Evolutionary conservation across 2,888 invertebrate species (phyloP).

Genomic region (Athalia circularis): DNA sequence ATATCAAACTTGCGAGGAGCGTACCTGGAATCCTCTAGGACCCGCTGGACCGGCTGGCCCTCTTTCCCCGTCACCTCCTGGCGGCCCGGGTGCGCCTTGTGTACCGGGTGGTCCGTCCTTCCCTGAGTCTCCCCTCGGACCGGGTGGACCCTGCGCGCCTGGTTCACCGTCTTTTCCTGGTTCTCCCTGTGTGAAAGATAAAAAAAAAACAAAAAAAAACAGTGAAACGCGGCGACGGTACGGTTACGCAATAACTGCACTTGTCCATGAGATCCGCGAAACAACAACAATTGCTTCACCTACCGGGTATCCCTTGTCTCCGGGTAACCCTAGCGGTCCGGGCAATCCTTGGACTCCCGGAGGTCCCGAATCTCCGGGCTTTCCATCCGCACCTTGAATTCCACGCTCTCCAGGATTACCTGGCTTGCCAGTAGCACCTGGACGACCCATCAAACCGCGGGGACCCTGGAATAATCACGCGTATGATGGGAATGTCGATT

Average conservation of each 20-base stretch:
- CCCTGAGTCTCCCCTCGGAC: constrained; percentile 71
- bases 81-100: constrained; percentile 80
- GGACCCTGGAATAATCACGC: constrained; percentile 73
- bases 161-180: constrained; percentile 87
- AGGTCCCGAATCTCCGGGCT: constrained; percentile 88
- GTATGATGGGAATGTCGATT: too few species aligned
- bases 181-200: constrained; percentile 79
- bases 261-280: not conserved
- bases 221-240: not conserved
- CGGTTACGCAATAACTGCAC: too few species aligned
- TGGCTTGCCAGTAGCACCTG: constrained; percentile 83
- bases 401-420: constrained; percentile 85
- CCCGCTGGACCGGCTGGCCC: constrained; percentile 87
- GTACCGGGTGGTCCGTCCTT: constrained; percentile 80
- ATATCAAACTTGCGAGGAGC: constrained; percentile 39
- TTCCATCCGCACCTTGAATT: constrained; percentile 88
- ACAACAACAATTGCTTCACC: constrained; percentile 53
- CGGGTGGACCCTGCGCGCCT: constrained; percentile 82
- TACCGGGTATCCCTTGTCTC: constrained; percentile 85
- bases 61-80: constrained; percentile 85
- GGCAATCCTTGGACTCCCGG: constrained; percentile 88
- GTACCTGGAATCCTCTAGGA: constrained; percentile 87
- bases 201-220: constrained; percentile 25
- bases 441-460: constrained; percentile 81
- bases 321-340: constrained; percentile 85